A percentile compares a stretch with the other conserved stretches of the same genome.
Evolutionary conservation across 2,113 vertebrate species (phyloP).

Genomic region (Gasterosteus nipponicus): DNA sequence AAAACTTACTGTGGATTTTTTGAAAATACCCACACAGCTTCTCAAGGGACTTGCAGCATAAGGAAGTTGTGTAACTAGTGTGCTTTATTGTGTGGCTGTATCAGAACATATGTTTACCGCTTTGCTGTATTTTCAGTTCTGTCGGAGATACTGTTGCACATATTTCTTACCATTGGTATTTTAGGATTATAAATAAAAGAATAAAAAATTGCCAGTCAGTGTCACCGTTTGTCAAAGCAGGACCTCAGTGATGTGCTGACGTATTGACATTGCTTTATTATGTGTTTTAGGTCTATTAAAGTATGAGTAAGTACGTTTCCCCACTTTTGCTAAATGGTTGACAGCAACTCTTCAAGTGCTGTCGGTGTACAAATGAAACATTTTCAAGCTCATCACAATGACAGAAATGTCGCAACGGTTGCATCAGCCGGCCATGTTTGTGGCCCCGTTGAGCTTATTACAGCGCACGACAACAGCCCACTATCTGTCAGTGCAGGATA

Average conservation of each 20-base stretch:
- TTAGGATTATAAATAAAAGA: not conserved
- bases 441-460: slow-evolving; percentile 22
- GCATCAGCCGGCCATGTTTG: slow-evolving; percentile 18
- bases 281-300: slow-evolving; percentile 2
- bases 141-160: not conserved
- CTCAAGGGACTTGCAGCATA: not conserved
- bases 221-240: slow-evolving; percentile 23
- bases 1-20: slow-evolving; percentile 45
- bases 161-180: not conserved
- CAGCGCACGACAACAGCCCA: not conserved
- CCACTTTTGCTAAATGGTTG: not conserved
- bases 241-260: slow-evolving; percentile 21
- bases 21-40: slow-evolving; percentile 13
- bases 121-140: not conserved
- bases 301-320: not conserved
- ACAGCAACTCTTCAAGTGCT: not conserved
- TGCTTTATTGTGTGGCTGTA: not conserved
- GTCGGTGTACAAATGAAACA: not conserved
- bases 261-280: slow-evolving; percentile 4
- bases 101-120: not conserved
- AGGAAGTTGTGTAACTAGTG: not conserved
- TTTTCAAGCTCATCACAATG: slow-evolving; percentile 8
- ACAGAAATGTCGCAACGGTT: slow-evolving; percentile 26
- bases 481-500: slow-evolving; percentile 10
- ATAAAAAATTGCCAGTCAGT: slow-evolving; percentile 3